phyloP scores from a whole-genome alignment of 2,888 invertebrate genomes.

The Pristionchus arcanus region DNA sequence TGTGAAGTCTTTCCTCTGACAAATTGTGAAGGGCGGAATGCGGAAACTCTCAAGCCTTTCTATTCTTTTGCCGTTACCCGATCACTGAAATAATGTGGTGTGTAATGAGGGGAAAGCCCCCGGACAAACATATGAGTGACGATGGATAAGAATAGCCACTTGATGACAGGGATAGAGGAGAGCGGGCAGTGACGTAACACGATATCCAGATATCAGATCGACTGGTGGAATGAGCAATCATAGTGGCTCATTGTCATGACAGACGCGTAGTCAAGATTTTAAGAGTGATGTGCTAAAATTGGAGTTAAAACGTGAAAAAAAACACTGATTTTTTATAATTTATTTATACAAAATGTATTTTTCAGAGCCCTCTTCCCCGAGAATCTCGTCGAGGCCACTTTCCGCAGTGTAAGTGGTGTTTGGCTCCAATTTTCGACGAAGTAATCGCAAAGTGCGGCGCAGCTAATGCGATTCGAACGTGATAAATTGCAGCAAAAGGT shows the following conservation, averaged over 20 bases:
- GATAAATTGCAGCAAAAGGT: conserved; percentile 64
- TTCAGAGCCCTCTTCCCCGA: conserved; percentile 89
- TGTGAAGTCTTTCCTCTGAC: background rate
- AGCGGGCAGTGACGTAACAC: background rate
- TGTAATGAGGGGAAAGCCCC: background rate
- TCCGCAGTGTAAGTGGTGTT: conserved; percentile 70
- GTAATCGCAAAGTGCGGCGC: background rate
- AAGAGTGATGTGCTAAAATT: background rate
- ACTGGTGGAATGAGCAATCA: background rate
- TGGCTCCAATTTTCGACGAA: background rate
- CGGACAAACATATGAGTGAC: conserved; percentile 25
- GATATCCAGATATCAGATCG: background rate
- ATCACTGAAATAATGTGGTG: conserved; percentile 13
- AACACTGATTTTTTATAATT: too few relatives aligned
- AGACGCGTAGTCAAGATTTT: too few relatives aligned
- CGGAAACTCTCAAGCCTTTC: background rate
- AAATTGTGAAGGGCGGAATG: conserved; percentile 24
- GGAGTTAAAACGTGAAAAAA: background rate
- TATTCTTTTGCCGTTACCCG: background rate
- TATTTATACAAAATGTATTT: conserved; percentile 73
- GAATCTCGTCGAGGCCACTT: conserved; percentile 81
- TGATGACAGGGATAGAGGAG: background rate
- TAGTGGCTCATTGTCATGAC: background rate
- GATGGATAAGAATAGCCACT: conserved; percentile 46
- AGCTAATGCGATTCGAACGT: background rate